These are phyloP conservation scores for Scelioninae gen. 2 DNA, from an alignment of 2,888 invertebrate species.

Conservation along the genomic window DNA sequence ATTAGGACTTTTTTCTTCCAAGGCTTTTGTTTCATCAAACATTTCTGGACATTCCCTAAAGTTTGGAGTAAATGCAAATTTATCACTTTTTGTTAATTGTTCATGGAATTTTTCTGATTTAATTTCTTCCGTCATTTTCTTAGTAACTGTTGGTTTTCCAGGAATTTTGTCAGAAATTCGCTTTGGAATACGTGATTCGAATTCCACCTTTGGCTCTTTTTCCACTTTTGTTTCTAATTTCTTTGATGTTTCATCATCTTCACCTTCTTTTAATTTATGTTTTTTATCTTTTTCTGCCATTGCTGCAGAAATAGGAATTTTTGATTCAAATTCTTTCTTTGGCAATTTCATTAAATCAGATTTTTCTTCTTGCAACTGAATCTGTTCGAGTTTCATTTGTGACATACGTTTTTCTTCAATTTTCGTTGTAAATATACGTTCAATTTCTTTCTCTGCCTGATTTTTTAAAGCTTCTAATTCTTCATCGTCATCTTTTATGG, in stretches of 20 bases:
- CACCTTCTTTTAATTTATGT: constrained; percentile 60
- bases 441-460: constrained; percentile 48
- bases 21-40: constrained; percentile 63
- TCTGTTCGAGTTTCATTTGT: constrained; percentile 35
- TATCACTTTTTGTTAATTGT: constrained; percentile 64
- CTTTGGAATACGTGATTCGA: constrained; percentile 70
- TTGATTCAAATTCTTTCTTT: constrained; percentile 68
- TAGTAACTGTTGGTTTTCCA: constrained; percentile 62
- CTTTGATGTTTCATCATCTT: constrained; percentile 29
- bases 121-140: constrained; percentile 67
- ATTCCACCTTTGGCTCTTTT: constrained; percentile 62
- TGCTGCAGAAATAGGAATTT: constrained; percentile 67
- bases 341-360: constrained; percentile 28
- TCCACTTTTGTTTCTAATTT: constrained; percentile 27
- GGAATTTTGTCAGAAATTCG: constrained; percentile 61
- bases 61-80: constrained; percentile 63
- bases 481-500: constrained; percentile 34
- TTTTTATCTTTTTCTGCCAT: constrained; percentile 69
- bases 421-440: constrained; percentile 49
- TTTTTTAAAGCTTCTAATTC: constrained; percentile 49
- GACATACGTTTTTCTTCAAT: constrained; percentile 54
- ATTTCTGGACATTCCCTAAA: constrained; percentile 64
- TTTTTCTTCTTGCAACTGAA: constrained; percentile 30
- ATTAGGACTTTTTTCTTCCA: constrained; percentile 50
- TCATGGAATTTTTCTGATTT: constrained; percentile 65